These are phyloP conservation scores for Adelosebastes latens DNA, from an alignment of 2,797 vertebrate genomes.

Conservation along the genomic window DNA sequence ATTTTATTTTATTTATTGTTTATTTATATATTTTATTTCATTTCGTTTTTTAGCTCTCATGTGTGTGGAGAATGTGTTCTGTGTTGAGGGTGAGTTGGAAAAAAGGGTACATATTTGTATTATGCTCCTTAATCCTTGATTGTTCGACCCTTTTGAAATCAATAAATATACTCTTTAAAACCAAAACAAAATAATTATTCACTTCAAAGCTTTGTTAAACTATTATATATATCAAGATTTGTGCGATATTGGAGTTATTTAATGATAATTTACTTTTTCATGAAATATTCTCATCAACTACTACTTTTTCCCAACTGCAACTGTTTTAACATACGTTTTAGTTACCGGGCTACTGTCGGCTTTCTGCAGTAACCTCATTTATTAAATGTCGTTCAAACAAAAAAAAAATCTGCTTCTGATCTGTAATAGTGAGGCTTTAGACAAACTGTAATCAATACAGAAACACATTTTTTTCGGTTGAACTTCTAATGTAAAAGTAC, in stretches of 20 bases:
- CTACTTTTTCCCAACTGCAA: neutral
- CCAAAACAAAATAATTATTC: too few species aligned
- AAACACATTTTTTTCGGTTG: neutral
- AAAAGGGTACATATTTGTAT: too few species aligned
- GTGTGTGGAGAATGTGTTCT: too few species aligned
- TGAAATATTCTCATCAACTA: neutral
- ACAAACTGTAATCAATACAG: neutral
- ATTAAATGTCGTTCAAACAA: neutral
- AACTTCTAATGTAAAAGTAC: neutral
- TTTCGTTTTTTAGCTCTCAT: too few species aligned
- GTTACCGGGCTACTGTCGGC: neutral
- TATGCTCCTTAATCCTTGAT: too few species aligned
- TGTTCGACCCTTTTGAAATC: too few species aligned
- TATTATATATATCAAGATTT: neutral
- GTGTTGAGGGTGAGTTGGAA: too few species aligned
- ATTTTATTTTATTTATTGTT: too few species aligned
- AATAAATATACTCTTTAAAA: too few species aligned
- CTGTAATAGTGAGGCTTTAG: neutral
- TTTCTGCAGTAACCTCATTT: neutral
- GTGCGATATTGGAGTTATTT: neutral
- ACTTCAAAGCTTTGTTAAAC: neutral
- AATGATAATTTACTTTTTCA: neutral
- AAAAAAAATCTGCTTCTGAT: neutral
- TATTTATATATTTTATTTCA: too few species aligned
- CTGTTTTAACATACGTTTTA: neutral